Percentiles rank a stretch among this genome's conserved stretches.
phyloP scores from a whole-genome alignment of 2,888 invertebrate genomes.

The Subacronicta megacephala region DNA sequence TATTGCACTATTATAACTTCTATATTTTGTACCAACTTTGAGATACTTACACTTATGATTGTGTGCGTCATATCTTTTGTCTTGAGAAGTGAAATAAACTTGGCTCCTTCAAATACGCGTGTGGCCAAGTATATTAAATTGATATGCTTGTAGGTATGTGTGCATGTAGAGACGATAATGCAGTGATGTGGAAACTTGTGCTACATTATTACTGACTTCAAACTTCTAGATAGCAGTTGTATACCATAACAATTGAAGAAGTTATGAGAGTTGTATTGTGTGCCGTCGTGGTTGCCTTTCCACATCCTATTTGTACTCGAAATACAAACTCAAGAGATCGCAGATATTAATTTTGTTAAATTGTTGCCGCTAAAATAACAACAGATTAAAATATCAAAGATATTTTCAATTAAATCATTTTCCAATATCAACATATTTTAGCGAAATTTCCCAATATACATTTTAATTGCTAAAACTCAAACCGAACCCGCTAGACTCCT shows the following conservation, averaged over 20 bases:
- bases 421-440: too few relatives aligned
- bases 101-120: background rate
- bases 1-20: constrained; percentile 32
- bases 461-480: constrained; percentile 1
- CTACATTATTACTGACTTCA: constrained; percentile 7
- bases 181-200: background rate
- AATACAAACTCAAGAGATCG: too few relatives aligned
- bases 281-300: constrained; percentile 1
- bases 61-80: constrained; percentile 3
- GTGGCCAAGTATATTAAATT: background rate
- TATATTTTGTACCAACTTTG: background rate
- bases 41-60: background rate
- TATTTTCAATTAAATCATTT: too few relatives aligned
- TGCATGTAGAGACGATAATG: background rate
- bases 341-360: too few relatives aligned
- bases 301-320: background rate
- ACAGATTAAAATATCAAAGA: background rate
- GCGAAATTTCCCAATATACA: too few relatives aligned
- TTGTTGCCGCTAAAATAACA: background rate
- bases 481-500: constrained; percentile 4
- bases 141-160: background rate
- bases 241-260: constrained; percentile 27
- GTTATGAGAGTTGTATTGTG: constrained; percentile 5
- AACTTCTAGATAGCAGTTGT: constrained; percentile 18
- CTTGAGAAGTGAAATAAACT: background rate